Evolutionary conservation across 2,113 vertebrate genomes (phyloP).

Genomic region (Sakesphorus luctuosus): DNA sequence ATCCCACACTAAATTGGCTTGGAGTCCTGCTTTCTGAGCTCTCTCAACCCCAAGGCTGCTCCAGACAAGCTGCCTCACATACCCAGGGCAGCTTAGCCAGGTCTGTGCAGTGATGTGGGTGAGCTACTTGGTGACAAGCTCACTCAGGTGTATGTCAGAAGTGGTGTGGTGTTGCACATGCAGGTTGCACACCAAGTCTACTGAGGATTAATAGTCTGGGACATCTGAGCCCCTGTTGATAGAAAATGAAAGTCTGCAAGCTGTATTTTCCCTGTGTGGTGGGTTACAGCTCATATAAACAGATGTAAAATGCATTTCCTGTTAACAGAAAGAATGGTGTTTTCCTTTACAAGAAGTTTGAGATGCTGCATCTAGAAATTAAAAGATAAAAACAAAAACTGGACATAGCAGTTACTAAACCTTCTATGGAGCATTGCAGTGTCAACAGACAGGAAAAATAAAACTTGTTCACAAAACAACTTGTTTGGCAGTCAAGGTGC

Average conservation of each 20-base stretch:
- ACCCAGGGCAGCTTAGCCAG: fast-evolving
- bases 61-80: neutral
- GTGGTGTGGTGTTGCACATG: neutral
- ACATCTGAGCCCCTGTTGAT: neutral
- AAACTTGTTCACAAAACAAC: neutral
- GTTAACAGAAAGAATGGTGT: neutral
- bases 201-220: neutral
- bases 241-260: neutral
- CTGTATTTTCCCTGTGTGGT: neutral
- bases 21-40: too few relatives aligned
- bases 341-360: neutral
- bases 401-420: neutral
- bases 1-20: too few relatives aligned
- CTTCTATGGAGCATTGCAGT: neutral
- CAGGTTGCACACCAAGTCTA: neutral
- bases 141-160: fast-evolving
- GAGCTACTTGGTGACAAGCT: neutral
- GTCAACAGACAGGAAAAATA: neutral
- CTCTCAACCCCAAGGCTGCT: too few relatives aligned
- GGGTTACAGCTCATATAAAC: neutral
- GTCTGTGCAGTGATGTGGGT: neutral
- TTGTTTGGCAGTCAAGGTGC: neutral
- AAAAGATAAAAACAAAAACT: neutral
- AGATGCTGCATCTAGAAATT: neutral
- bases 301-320: neutral